These are phyloP conservation scores for Lepidochrysops patricia DNA, from an alignment of 2,888 invertebrate species.

Conservation along the genomic window DNA sequence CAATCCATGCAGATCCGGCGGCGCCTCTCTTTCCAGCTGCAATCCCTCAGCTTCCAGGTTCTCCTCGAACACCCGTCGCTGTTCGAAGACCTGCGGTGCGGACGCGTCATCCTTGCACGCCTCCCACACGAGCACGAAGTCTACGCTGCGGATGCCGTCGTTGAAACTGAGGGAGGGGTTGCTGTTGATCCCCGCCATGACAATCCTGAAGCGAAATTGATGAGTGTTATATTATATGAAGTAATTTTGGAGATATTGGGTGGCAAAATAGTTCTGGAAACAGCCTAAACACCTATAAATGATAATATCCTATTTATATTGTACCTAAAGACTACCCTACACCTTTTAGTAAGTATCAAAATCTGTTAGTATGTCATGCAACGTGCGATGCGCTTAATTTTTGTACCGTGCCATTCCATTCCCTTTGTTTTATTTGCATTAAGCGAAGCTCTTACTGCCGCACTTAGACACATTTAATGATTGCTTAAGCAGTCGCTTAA, in stretches of 20 bases:
- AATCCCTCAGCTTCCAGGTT: conserved; percentile 84
- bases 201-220: conserved; percentile 38
- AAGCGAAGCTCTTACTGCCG: too few relatives aligned
- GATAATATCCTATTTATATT: too few relatives aligned
- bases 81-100: conserved; percentile 51
- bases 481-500: too few relatives aligned
- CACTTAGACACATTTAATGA: too few relatives aligned
- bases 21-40: conserved; percentile 80
- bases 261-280: too few relatives aligned
- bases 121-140: conserved; percentile 88
- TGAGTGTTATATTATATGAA: too few relatives aligned
- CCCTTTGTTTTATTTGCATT: too few relatives aligned
- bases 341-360: too few relatives aligned
- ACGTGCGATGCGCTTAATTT: background rate
- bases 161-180: conserved; percentile 78
- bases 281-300: too few relatives aligned
- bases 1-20: conserved; percentile 76
- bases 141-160: conserved; percentile 82
- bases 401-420: background rate
- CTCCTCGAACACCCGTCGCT: conserved; percentile 78
- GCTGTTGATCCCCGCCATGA: conserved; percentile 54
- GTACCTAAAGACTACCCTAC: too few relatives aligned
- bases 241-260: too few relatives aligned
- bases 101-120: conserved; percentile 67
- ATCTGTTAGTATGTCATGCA: background rate